phyloP scores from a whole-genome alignment of 2,113 vertebrate species.

The Gila orcuttii region DNA sequence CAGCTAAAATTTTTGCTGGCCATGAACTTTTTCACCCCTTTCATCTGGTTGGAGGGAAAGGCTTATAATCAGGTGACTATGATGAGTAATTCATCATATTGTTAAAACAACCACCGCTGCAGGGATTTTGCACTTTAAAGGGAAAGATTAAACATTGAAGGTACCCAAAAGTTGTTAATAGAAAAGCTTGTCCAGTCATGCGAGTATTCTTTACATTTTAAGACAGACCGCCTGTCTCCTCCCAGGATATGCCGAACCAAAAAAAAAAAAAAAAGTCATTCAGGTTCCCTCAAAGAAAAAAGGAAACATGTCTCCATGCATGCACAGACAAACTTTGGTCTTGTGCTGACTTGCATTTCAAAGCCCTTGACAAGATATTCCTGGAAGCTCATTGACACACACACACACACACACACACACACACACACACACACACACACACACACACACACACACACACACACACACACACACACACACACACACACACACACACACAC shows the following conservation, averaged over 20 bases:
- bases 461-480: conserved; percentile 5
- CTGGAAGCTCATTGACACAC: conserved; percentile 71
- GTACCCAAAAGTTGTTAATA: conserved; percentile 65
- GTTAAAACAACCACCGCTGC: conserved; percentile 68
- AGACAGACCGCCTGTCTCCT: conserved; percentile 68
- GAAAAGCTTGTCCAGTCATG: conserved; percentile 79
- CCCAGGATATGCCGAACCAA: conserved; percentile 75
- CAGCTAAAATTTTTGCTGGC: not conserved
- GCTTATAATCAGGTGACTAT: conserved; percentile 73
- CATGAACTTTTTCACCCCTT: not conserved
- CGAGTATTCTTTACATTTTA: conserved; percentile 73
- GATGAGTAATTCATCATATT: conserved; percentile 75
- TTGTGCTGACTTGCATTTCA: conserved; percentile 81
- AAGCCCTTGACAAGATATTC: conserved; percentile 71
- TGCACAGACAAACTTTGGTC: conserved; percentile 73
- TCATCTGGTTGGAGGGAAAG: conserved; percentile 57
- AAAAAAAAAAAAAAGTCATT: conserved; percentile 66
- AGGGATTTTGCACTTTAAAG: conserved; percentile 61
- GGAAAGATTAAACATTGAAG: conserved; percentile 52
- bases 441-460: conserved; percentile 31
- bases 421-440: conserved; percentile 23
- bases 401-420: not conserved
- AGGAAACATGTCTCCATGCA: conserved; percentile 67
- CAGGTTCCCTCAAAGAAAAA: conserved; percentile 70
- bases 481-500: conserved; percentile 25